phyloP scores from a whole-genome alignment of 2,888 invertebrate genomes.

The Dryococelus australis region DNA sequence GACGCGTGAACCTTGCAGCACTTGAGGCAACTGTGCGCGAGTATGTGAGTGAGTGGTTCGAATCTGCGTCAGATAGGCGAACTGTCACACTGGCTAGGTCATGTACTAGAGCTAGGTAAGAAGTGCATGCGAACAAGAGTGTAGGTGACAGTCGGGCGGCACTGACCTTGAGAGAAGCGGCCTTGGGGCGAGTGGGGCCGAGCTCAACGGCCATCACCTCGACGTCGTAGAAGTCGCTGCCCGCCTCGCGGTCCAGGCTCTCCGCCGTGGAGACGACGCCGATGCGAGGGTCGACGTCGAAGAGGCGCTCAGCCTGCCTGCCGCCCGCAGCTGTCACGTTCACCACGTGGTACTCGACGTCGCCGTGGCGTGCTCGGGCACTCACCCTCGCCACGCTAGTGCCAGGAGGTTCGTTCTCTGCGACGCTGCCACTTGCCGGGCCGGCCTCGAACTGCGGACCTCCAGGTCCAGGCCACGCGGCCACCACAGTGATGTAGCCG shows the following conservation, averaged over 20 bases:
- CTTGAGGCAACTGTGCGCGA: too few species aligned
- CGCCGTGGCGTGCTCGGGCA: slow-evolving; percentile 59
- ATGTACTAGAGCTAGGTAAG: too few species aligned
- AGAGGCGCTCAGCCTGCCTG: slow-evolving; percentile 84
- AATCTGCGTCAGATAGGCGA: too few species aligned
- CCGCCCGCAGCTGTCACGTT: slow-evolving; percentile 66
- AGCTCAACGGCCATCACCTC: slow-evolving; percentile 85
- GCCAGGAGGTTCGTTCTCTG: slow-evolving; percentile 89
- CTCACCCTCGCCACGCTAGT: slow-evolving; percentile 83
- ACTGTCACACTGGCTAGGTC: too few species aligned
- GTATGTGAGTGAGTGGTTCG: too few species aligned
- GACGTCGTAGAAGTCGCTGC: slow-evolving; percentile 81
- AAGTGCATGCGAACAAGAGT: too few species aligned
- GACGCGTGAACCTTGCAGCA: too few species aligned
- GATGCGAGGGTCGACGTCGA: slow-evolving; percentile 88
- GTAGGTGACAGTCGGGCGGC: too few species aligned
- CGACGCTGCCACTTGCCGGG: slow-evolving; percentile 76
- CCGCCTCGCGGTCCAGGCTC: slow-evolving; percentile 83
- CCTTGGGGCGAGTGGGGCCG: slow-evolving; percentile 71
- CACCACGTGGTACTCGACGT: slow-evolving; percentile 90
- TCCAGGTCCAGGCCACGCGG: slow-evolving; percentile 65
- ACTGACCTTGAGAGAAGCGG: slow-evolving; percentile 85
- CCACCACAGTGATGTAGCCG: slow-evolving; percentile 83
- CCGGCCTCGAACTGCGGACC: slow-evolving; percentile 65
- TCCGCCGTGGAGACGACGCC: slow-evolving; percentile 88